phyloP scores from a whole-genome alignment of 2,888 invertebrate species.

The Nycteola revayana region DNA sequence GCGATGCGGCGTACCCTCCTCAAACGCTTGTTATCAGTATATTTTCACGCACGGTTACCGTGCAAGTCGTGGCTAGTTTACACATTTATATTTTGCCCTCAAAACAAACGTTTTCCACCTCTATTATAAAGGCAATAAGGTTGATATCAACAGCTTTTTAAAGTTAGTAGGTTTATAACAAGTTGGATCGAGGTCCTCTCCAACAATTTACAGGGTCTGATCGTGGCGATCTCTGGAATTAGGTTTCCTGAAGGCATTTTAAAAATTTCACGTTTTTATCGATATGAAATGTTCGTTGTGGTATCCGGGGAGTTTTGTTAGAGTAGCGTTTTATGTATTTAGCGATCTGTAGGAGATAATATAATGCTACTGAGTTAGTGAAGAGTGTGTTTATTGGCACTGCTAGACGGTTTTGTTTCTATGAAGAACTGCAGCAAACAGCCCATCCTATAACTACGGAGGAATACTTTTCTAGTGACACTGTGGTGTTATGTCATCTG shows the following conservation, averaged over 20 bases:
- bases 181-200: conserved; percentile 38
- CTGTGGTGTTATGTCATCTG: too few relatives aligned
- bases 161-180: conserved; percentile 37
- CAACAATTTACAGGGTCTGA: conserved; percentile 47
- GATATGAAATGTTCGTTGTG: background rate
- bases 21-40: conserved; percentile 33
- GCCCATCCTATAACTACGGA: too few relatives aligned
- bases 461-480: too few relatives aligned
- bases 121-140: conserved; percentile 10
- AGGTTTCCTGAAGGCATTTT: conserved; percentile 32
- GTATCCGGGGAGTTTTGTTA: too few relatives aligned
- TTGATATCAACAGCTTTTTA: conserved; percentile 4
- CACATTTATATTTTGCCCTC: conserved; percentile 13
- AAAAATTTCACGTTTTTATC: conserved; percentile 19
- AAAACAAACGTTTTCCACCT: conserved; percentile 6
- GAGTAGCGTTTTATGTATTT: too few relatives aligned
- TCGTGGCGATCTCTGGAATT: conserved; percentile 40
- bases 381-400: too few relatives aligned
- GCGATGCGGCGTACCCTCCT: conserved; percentile 23
- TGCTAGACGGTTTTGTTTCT: too few relatives aligned
- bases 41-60: conserved; percentile 33
- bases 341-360: too few relatives aligned
- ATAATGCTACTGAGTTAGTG: too few relatives aligned
- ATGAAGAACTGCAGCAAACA: too few relatives aligned
- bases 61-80: conserved; percentile 31